Evolutionary conservation across 2,888 invertebrate genomes (phyloP), one percentile per base, ranked within the genome.

Genomic region (Himalopsyche tibetana): DNA sequence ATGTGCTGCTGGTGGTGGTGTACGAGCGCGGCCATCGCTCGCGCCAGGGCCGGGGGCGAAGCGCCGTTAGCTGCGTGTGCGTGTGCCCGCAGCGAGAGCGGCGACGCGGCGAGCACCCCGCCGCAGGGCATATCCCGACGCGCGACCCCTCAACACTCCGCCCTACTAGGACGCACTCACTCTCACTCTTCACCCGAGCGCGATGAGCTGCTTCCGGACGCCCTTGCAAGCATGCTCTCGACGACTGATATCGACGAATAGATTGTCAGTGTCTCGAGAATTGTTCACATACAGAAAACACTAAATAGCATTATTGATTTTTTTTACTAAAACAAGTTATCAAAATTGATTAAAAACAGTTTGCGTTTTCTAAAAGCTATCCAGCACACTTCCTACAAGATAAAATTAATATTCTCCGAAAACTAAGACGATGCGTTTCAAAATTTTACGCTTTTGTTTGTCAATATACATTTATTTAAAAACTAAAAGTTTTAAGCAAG

Each of bases 11-110:
- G 74, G 74, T 74, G 74, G 89, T 92, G 92, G 89, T 92, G 91
- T 89, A 93, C 94, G 89, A 93, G 90, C 69, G 93, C 93, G 90
- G 93, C 93, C 93, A 93, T 93, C 92, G 93, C 93, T 90, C 93
- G 91, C 82, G 85, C 92, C 85, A 93, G 92, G 89, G 92, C 93
- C 89, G 91, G 93, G 90, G 92, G 94, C 88, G 93, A 93, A 90
- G 92, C 92, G 89, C 94, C 93, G 91, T 95, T 93, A 89, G 94
- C 93, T 89, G 95, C 94, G 92, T 92, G 95, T 91, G 93, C 95
- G 93, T 89, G 91, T 91, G 88, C 88, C 55, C 86, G 89, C 89
- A 93, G 91, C 87, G 92, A 92, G 90, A 92, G 91, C 91, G 93
- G 93, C 92, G 93, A 92, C 90, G 93, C 93, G 90, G 91, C 91